Evolutionary conservation across 1,140 invertebrate genomes (phyloP), one percentile per base, ranked within the genome.

Genomic region (Tetranychus urticae): DNA sequence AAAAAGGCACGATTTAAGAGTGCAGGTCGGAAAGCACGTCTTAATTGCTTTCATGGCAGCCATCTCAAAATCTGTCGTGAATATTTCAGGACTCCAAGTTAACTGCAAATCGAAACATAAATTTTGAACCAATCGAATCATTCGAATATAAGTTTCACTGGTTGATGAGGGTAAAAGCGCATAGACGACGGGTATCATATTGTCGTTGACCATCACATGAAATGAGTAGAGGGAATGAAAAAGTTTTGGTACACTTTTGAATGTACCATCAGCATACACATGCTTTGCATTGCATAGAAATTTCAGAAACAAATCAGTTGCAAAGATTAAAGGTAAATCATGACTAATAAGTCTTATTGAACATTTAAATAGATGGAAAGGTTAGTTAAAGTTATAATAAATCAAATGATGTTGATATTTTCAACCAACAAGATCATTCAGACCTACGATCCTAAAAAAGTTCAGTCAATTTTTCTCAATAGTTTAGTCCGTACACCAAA

Each of bases 191-290:
- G 52, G 8, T 8, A 55, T 55, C 52, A 55, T 55, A 7, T 12
- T 55, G 7, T 55, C 52, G 10, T 55, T 31, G 8, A 10, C 10
- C 52, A 31, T 23, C 7, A 55, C 52, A 35, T 55, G 52, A 55
- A 55, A 10, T 8, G 52, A 10, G 52, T 55, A 55, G 7, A 55
- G 34, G 10, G n/a, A 35, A 35, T 55, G 7, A 23, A 55, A 55
- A 8, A 31, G 23, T 55, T 55, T 55, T 12, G 52, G 52, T 8
- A 23, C n/a, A 55, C n/a, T 12, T 10, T 55, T 31, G 34, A 55
- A 55, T 8, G 52, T 61, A 4, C 12, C 61, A 48, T 64, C 61
- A 39, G 34, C 48, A 13, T 34, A 47, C 13, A 55, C 61, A 42
- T 56, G 57, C 62, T 45, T 59, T 13, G 33, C 55, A n/a, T 58